Conservation (phyloP, 2,113 vertebrate species). For the Vireo altiloquus region DNA sequence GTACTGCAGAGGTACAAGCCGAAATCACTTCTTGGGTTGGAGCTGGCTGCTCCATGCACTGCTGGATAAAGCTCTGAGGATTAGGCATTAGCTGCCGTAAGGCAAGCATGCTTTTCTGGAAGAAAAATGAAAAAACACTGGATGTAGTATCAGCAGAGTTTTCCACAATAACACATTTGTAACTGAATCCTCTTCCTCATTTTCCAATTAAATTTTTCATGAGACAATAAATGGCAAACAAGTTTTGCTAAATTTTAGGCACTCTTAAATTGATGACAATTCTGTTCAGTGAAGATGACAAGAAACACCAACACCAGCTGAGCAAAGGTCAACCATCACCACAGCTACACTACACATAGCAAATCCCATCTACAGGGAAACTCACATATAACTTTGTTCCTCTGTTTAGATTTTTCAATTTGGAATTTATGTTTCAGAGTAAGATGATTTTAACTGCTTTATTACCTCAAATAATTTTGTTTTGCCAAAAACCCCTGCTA, state of each 20-base stretch:
- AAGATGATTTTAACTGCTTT: neutral
- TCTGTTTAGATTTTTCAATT: neutral
- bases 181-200: neutral
- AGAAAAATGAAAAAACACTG: neutral
- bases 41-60: conserved; percentile 78
- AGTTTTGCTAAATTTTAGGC: neutral
- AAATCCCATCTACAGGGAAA: neutral
- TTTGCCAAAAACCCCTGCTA: neutral
- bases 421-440: neutral
- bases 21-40: neutral
- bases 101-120: conserved; percentile 88
- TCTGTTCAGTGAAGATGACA: neutral
- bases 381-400: neutral
- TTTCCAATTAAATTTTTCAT: neutral
- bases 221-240: neutral
- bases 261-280: neutral
- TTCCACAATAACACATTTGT: neutral
- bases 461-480: neutral
- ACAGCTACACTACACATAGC: neutral
- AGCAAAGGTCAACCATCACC: neutral
- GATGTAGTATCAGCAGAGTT: neutral
- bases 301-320: neutral
- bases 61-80: conserved; percentile 87
- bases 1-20: neutral
- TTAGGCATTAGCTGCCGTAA: conserved; percentile 85